phyloP scores from a whole-genome alignment of 2,113 vertebrate species.

The Brienomyrus brachyistius region DNA sequence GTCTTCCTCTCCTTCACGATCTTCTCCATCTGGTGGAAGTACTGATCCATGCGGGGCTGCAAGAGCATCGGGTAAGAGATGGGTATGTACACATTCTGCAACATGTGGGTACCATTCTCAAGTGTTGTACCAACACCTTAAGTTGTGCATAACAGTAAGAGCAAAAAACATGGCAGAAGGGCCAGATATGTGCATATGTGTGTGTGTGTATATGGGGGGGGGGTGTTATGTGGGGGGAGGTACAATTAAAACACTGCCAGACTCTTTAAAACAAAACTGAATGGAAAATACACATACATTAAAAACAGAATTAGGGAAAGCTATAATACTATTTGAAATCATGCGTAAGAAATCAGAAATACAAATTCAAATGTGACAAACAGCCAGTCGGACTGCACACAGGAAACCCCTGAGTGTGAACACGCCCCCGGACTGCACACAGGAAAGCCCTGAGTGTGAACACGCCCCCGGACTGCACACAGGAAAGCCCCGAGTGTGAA shows the following conservation, averaged over 20 bases:
- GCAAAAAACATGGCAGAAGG: not conserved
- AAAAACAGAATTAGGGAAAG: not conserved
- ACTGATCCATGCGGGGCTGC: constrained; percentile 98
- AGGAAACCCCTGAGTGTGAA: not conserved
- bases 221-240: not conserved
- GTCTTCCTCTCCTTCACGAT: constrained; percentile 98
- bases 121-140: not conserved
- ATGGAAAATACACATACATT: not conserved
- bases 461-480: not conserved
- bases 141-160: not conserved
- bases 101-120: not conserved
- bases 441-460: not conserved
- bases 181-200: not conserved
- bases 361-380: not conserved
- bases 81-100: no score
- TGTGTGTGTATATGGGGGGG: not conserved
- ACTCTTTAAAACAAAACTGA: not conserved
- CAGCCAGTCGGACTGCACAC: not conserved
- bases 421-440: not conserved
- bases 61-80: not conserved
- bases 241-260: not conserved
- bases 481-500: no score
- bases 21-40: constrained; percentile 98
- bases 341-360: not conserved
- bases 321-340: not conserved